Base-by-base conservation (phyloP, 2,888 invertebrate genomes). In the Eupithecia dodoneata region DNA sequence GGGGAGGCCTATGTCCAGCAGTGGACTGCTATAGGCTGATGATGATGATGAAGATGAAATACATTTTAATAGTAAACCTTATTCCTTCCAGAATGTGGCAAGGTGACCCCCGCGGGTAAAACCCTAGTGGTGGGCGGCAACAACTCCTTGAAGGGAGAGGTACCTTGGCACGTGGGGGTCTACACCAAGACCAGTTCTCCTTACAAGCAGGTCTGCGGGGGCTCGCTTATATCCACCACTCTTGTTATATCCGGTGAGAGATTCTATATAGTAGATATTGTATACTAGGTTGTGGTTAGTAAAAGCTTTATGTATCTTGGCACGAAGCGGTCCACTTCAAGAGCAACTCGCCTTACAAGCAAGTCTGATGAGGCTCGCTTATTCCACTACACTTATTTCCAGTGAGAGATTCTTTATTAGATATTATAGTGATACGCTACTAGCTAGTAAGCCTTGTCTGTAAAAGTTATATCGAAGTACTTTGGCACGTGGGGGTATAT, bases 101-200 rank as follows among this genome's bases (percentile, higher is more conserved):
- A 55, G 9, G 71, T 84, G 3, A 82, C 80, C 0, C 80, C 91
- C 0, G 77, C 79, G 0, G 91, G 88, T 0, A 82, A 83, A 2
- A 85, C 89, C n/a, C 83, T 95, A 70, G 84, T 95, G 18, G 87
- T 92, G 4, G 94, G 92, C 1, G 85, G 95, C 0, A 85, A 84
- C 81, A 79, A 83, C 1, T 89, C 88, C 0, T 81, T 88, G 47
- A 83, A 86, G 0, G 92, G 91, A 2, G 88, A 91, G 77, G 85
- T 95, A 65, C 96, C 96, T 0, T 96, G 96, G 96, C 96, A 96
- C 81, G 93, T 93, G 0, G 95, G 94, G 0, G 88, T 96, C 6
- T 96, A 95, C 83, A 85, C 87, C 10, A 91, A 91, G 79, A 87
- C 88, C 10, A 85, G 86, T n/a, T 87, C 82, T 0, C 86, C 90